Base-by-base conservation (phyloP, 1,140 invertebrate species). In the Thalassaphorura encarpata region DNA sequence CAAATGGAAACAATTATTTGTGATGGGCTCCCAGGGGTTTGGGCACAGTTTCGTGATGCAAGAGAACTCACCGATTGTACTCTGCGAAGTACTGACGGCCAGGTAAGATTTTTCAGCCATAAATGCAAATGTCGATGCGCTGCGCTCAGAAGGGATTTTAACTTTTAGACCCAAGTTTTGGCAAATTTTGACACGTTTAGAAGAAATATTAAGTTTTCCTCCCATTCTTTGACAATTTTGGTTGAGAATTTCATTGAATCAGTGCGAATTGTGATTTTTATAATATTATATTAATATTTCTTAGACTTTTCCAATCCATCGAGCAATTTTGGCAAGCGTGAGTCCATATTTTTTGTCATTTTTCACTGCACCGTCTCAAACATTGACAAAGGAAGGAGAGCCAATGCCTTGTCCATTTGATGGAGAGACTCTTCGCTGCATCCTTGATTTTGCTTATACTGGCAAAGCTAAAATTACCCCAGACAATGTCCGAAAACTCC, bases 361-460 rank as follows among this genome's bases (percentile, higher is more conserved):
- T 56, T 83, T 84, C 68, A 77, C 79, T 33, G 82, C 81, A 66
- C 77, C 75, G 11, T 71, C 80, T 46, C 74, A 75, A 54, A 72
- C n/a, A 73, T 61, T 75, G 72, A 19, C 66, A 74, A 56, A n/a
- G n/a, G 69, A 70, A 28, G 77, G 79, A 62, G 71, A 71, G 47
- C 74, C 68, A 5, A 72, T 75, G 70, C 75, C 5, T 28, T 8
- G 13, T 8, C 15, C 58, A 15, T 68, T 70, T 62, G 52, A 68
- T 2, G 58, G 67, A 2, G 66, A 72, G 15, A 66, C 72, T 11
- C 64, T 77, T 62, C 61, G 69, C n/a, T 68, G 72, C 15, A 76
- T 84, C 47, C 70, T 84, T 26, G 79, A 84, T 58, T 84, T 78
- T 66, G 79, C 79, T 0, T 84, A 84, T 67, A 82, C 80, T 15